Evolutionary conservation across 2,113 vertebrate species (phyloP).

Genomic region (Alces alces): DNA sequence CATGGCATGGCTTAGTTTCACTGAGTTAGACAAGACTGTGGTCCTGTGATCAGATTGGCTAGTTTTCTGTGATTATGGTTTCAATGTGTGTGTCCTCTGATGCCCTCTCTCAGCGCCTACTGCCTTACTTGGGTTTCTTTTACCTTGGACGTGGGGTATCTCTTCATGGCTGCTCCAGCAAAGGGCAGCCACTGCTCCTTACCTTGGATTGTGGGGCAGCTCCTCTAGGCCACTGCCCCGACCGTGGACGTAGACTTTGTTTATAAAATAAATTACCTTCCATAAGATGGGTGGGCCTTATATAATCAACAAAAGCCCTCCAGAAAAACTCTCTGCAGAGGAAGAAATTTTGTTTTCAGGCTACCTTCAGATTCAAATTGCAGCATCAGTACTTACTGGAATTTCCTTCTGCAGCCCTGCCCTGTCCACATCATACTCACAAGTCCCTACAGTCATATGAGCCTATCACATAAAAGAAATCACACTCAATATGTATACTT

Average conservation of each 20-base stretch:
- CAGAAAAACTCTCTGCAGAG: not conserved
- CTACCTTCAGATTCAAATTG: not conserved
- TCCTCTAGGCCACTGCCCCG: not conserved
- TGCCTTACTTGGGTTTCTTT: not conserved
- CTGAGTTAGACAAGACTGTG: not conserved
- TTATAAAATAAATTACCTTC: not conserved
- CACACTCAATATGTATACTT: not conserved
- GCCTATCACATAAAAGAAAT: not conserved
- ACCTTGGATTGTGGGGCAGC: not conserved
- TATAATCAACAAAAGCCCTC: not conserved
- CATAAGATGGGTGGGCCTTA: not conserved
- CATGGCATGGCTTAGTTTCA: rapidly evolving
- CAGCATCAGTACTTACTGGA: not conserved
- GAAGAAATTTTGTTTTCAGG: not conserved
- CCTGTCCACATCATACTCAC: not conserved
- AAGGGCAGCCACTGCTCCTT: not conserved
- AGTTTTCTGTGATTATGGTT: not conserved
- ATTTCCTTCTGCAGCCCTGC: not conserved
- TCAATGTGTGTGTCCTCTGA: not conserved
- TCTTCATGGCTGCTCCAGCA: not conserved
- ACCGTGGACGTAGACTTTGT: not conserved
- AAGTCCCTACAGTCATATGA: not conserved
- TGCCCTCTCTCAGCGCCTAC: not conserved
- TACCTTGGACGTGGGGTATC: not conserved
- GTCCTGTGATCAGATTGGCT: not conserved